Evolutionary conservation across 2,888 invertebrate species (phyloP).

Genomic region (Melinopterus prodromus): DNA sequence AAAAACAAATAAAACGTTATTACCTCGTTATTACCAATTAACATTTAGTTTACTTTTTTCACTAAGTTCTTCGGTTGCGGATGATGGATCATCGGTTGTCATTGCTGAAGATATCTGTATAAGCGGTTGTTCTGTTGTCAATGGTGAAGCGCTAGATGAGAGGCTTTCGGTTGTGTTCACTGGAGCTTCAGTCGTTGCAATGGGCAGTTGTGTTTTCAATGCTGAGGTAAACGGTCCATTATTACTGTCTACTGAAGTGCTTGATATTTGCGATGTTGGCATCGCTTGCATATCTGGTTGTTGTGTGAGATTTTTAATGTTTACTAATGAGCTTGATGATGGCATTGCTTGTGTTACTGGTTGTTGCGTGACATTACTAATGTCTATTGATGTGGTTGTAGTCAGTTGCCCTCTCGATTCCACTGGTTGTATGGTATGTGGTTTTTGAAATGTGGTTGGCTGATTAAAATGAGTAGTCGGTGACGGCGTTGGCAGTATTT

Average conservation of each 20-base stretch:
- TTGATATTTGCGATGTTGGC: too few relatives aligned
- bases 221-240: too few relatives aligned
- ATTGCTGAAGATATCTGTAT: not conserved
- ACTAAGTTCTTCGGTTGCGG: not conserved
- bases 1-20: not conserved
- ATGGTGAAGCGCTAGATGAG: too few relatives aligned
- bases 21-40: not conserved
- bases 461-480: not conserved
- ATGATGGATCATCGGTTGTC: not conserved
- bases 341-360: too few relatives aligned
- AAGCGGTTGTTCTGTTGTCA: not conserved
- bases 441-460: not conserved
- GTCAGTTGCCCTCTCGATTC: too few relatives aligned
- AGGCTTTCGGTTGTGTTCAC: too few relatives aligned
- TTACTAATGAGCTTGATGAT: too few relatives aligned
- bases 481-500: not conserved
- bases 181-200: too few relatives aligned
- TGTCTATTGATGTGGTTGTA: too few relatives aligned
- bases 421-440: not conserved
- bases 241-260: too few relatives aligned
- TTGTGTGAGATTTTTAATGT: not conserved
- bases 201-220: too few relatives aligned
- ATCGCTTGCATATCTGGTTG: not conserved
- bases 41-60: not conserved
- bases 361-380: too few relatives aligned